phyloP scores from a whole-genome alignment of 2,113 vertebrate species.

The Tachysurus vachellii region DNA sequence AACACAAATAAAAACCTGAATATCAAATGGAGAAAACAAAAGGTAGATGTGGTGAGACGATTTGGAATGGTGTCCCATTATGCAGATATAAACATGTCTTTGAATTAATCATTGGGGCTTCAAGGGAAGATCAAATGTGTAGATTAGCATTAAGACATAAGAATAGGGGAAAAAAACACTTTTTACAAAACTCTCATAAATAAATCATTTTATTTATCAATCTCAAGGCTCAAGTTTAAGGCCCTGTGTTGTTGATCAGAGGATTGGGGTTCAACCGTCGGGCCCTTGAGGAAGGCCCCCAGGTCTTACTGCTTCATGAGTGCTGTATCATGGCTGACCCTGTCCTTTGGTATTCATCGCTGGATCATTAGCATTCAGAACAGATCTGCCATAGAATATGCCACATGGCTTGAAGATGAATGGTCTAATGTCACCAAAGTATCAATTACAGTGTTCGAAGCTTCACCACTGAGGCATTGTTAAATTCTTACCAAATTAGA shows the following conservation, averaged over 20 bases:
- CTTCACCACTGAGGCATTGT: neutral
- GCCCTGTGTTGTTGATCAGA: too few relatives aligned
- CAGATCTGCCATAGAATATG: neutral
- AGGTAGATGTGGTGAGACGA: conserved; percentile 46
- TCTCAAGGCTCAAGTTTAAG: too few relatives aligned
- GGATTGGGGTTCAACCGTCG: too few relatives aligned
- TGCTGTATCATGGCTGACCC: too few relatives aligned
- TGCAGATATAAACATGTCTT: conserved; percentile 32
- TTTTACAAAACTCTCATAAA: neutral
- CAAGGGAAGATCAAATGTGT: conserved; percentile 11
- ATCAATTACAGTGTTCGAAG: neutral
- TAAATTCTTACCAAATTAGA: neutral
- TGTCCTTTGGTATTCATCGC: neutral
- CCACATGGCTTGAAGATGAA: neutral
- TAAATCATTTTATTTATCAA: neutral
- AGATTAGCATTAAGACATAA: conserved; percentile 4
- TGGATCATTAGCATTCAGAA: neutral
- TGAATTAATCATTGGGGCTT: neutral
- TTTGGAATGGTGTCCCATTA: conserved; percentile 22
- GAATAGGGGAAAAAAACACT: neutral
- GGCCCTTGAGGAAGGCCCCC: too few relatives aligned
- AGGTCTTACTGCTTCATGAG: neutral
- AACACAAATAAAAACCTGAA: conserved; percentile 47
- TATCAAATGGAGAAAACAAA: conserved; percentile 45
- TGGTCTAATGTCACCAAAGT: neutral